Evolutionary conservation across 2,888 invertebrate genomes (phyloP).

Genomic region (Drosophila kambysellisi): DNA sequence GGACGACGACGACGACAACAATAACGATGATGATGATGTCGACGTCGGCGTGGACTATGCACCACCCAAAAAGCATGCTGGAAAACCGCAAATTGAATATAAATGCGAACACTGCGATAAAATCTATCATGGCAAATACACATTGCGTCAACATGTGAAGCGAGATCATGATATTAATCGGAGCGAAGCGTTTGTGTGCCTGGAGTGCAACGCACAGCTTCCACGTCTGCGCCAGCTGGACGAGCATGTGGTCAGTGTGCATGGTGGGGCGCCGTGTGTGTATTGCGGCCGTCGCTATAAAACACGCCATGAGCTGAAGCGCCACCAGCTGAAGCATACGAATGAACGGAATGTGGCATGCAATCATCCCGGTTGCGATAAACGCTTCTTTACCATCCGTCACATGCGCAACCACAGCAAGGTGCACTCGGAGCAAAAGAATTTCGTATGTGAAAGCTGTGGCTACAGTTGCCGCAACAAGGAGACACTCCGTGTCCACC

Average conservation of each 20-base stretch:
- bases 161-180: conserved; percentile 52
- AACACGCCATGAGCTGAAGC: conserved; percentile 72
- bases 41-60: conserved; percentile 47
- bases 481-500: conserved; percentile 76
- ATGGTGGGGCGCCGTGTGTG: conserved; percentile 66
- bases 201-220: conserved; percentile 57
- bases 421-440: conserved; percentile 73
- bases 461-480: conserved; percentile 78
- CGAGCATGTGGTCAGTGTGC: conserved; percentile 60
- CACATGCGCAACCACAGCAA: conserved; percentile 74
- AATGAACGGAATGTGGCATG: conserved; percentile 71
- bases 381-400: conserved; percentile 70
- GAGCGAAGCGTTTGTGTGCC: conserved; percentile 51
- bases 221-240: conserved; percentile 67
- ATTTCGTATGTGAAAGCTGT: conserved; percentile 80
- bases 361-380: conserved; percentile 73
- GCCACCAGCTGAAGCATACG: conserved; percentile 72
- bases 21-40: conserved; percentile 33
- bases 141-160: conserved; percentile 63
- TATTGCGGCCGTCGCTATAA: conserved; percentile 71
- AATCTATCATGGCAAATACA: conserved; percentile 62
- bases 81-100: conserved; percentile 26
- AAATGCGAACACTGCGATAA: conserved; percentile 71
- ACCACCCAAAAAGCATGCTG: conserved; percentile 28
- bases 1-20: conserved; percentile 3